These are phyloP conservation scores for Mycetomoellerius zeteki DNA, from an alignment of 1,140 invertebrate genomes.

Conservation along the genomic window DNA sequence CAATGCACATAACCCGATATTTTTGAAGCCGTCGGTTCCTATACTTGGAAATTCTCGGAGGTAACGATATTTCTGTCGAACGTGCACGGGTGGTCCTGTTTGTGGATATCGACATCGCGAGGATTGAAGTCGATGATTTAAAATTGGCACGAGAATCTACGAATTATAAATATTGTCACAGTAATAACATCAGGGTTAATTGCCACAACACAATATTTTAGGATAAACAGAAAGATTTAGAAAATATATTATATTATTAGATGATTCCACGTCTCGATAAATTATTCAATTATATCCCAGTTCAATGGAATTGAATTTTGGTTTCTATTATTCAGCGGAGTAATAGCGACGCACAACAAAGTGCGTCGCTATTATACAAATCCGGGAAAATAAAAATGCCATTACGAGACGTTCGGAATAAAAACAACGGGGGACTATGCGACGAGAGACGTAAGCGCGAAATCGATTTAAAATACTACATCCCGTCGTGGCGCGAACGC, in stretches of 20 bases:
- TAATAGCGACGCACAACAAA: too few species aligned
- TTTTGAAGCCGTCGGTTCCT: constrained; percentile 53
- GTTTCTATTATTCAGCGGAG: neutral
- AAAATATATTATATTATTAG: neutral
- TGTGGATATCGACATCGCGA: constrained; percentile 51
- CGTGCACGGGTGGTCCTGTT: constrained; percentile 62
- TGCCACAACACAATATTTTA: neutral
- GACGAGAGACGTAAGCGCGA: constrained; percentile 44
- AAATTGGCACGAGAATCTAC: neutral
- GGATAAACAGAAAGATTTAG: neutral
- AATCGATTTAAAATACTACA: constrained; percentile 57
- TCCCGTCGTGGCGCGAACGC: neutral
- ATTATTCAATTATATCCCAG: constrained; percentile 15
- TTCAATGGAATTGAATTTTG: constrained; percentile 15
- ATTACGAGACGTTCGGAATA: constrained; percentile 42
- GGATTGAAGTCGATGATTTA: neutral
- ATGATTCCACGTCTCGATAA: neutral
- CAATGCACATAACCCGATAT: constrained; percentile 53
- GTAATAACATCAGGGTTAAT: neutral
- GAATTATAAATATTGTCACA: neutral
- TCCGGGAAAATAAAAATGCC: constrained; percentile 45
- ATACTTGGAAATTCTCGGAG: constrained; percentile 70
- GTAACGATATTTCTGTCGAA: constrained; percentile 64
- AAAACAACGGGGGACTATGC: constrained; percentile 32
- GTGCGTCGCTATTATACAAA: constrained; percentile 16